Conservation (phyloP, 2,888 invertebrate genomes). For the Watsonalla binaria region DNA sequence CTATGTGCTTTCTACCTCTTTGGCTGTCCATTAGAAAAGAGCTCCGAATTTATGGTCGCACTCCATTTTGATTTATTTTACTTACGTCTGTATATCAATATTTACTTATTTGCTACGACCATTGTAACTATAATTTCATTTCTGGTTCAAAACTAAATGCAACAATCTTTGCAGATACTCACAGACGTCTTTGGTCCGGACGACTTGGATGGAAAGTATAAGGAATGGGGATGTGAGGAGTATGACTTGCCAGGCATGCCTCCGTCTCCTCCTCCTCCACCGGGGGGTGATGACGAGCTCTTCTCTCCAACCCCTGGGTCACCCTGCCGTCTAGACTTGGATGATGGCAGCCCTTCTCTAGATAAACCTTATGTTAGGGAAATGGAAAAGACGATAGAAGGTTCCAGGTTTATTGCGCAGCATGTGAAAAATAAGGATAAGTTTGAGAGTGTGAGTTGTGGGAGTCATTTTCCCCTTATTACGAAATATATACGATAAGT, state of each 20-base stretch:
- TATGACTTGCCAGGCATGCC: constrained; percentile 86
- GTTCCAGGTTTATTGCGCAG: constrained; percentile 96
- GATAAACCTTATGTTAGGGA: constrained; percentile 89
- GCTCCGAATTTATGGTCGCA: constrained; percentile 1
- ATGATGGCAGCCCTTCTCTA: constrained; percentile 86
- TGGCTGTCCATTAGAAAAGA: neutral
- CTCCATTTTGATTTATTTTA: neutral
- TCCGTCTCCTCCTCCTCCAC: constrained; percentile 84
- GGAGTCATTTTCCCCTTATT: neutral
- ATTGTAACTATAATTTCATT: too few relatives aligned
- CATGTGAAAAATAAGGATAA: constrained; percentile 96
- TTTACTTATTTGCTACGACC: too few relatives aligned
- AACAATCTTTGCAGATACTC: constrained; percentile 77
- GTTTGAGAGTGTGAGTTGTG: constrained; percentile 91
- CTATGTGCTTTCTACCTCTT: constrained; percentile 5
- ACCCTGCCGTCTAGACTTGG: constrained; percentile 79
- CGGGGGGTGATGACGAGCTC: constrained; percentile 90
- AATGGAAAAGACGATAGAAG: constrained; percentile 95
- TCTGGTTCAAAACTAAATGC: neutral
- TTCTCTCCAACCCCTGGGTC: constrained; percentile 87
- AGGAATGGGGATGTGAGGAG: constrained; percentile 81
- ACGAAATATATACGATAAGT: too few relatives aligned
- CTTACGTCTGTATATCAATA: too few relatives aligned
- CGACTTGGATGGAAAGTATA: constrained; percentile 70
- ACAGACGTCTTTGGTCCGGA: constrained; percentile 87